phyloP scores from a whole-genome alignment of 2,113 vertebrate species.

The Vulpes lagopus region DNA sequence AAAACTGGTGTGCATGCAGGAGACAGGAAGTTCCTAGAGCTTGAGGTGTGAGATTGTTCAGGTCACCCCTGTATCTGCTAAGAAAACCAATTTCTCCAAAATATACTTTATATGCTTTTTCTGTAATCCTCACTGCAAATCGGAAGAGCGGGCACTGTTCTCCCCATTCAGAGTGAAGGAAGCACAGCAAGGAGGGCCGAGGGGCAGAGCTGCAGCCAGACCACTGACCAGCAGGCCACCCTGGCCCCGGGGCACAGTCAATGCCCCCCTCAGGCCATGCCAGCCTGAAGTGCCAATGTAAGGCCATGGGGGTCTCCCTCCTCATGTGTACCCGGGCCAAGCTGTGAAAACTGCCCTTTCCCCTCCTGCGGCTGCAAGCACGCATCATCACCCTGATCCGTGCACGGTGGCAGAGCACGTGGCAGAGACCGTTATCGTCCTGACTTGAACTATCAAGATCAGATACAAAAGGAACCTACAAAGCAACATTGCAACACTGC shows the following conservation, averaged over 20 bases:
- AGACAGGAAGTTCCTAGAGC: not conserved
- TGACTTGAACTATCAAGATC: not conserved
- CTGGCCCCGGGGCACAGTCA: accelerated
- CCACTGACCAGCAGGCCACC: accelerated
- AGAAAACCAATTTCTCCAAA: not conserved
- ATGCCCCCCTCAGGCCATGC: accelerated
- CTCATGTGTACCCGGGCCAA: no score
- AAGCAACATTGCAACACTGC: not conserved
- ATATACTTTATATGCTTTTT: accelerated
- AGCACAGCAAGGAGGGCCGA: not conserved
- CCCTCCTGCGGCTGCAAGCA: accelerated
- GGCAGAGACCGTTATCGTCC: no score
- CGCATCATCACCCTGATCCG: not conserved
- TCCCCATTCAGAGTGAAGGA: accelerated
- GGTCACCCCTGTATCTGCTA: accelerated
- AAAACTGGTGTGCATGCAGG: accelerated
- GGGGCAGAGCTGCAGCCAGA: not conserved
- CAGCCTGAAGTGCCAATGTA: not conserved
- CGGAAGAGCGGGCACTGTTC: accelerated
- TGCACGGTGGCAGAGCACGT: accelerated
- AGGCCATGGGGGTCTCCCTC: not conserved
- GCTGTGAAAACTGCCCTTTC: not conserved
- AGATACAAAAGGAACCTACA: not conserved
- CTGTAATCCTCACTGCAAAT: not conserved
- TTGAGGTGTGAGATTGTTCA: accelerated